Base-by-base conservation (phyloP, 2,888 invertebrate genomes). In the Drosophila siamana region DNA sequence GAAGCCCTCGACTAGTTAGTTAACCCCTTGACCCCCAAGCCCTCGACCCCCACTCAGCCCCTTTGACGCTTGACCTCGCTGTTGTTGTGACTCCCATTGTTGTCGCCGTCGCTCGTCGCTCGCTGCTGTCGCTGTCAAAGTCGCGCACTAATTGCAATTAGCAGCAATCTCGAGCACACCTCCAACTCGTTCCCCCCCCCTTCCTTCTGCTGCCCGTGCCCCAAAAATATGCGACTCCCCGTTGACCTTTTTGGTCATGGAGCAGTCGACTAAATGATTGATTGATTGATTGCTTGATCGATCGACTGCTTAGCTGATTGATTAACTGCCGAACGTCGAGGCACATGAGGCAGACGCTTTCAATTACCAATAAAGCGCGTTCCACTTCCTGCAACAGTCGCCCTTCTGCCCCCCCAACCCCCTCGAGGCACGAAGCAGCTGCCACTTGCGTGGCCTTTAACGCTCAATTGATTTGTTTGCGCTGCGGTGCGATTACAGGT, bases 391-490 rank as follows among this genome's bases (percentile, higher is more conserved):
- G 19, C 26, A 6, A 26, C 26, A n/a, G n/a, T n/a, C 5, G 4
- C 19, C 2, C 13, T 22, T n/a, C n/a, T n/a, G n/a, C n/a, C n/a
- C n/a, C n/a, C n/a, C n/a, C n/a, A n/a, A n/a, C n/a, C n/a, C n/a
- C n/a, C n/a, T n/a, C n/a, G n/a, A n/a, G n/a, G n/a, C n/a, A n/a
- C 5, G 22, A 15, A 16, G 33, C 15, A 6, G 26, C 3, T 26
- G 46, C 40, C 16, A 40, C 59, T 48, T 64, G 47, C 38, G 43
- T 56, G 75, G 67, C 78, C 80, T 67, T 83, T 84, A 69, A 74
- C 70, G 77, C 77, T 74, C 84, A 84, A 83, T 83, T 83, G 86
- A 83, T 84, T 83, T 81, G 79, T 77, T 77, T 80, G 65, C 80
- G 51, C 66, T 76, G 76, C 56, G 73, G 69, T 54, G 56, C 83